These are phyloP conservation scores for Spatula versicolor DNA, from an alignment of 2,797 vertebrate species.

Conservation along the genomic window DNA sequence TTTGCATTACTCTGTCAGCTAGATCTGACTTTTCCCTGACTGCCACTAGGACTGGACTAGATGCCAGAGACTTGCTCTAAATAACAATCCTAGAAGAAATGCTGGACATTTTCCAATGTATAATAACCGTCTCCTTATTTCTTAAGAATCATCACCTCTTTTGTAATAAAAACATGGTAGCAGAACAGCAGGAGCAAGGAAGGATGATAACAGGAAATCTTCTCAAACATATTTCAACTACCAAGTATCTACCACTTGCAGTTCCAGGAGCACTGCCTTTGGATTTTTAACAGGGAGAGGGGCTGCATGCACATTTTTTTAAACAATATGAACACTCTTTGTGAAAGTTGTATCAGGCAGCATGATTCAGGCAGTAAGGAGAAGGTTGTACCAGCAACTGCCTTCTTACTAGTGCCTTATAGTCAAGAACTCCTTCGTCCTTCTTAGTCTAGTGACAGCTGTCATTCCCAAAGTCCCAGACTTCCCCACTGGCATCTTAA, in stretches of 20 bases:
- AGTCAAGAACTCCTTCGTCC: background rate
- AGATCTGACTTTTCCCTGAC: background rate
- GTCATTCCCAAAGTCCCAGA: background rate
- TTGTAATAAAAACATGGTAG: background rate
- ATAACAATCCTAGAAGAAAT: background rate
- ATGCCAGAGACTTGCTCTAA: background rate
- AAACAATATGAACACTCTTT: background rate
- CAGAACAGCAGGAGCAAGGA: slow-evolving; percentile 10
- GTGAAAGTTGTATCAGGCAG: background rate
- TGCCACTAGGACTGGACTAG: background rate
- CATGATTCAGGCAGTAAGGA: background rate
- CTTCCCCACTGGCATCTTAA: background rate
- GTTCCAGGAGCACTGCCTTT: background rate
- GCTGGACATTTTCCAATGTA: slow-evolving; percentile 17
- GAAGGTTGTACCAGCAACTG: background rate
- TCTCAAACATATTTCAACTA: slow-evolving; percentile 39
- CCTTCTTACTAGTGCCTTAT: background rate
- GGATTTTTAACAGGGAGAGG: slow-evolving; percentile 3
- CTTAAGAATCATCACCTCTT: background rate
- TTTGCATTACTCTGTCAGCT: background rate
- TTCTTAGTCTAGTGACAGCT: background rate
- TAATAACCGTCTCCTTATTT: background rate
- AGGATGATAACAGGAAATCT: slow-evolving; percentile 50
- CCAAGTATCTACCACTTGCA: slow-evolving; percentile 34
- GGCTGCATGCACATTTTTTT: background rate